Percentiles rank a stretch among this genome's conserved stretches.
phyloP scores from a whole-genome alignment of 2,888 invertebrate species.

The Synergus japonicus region DNA sequence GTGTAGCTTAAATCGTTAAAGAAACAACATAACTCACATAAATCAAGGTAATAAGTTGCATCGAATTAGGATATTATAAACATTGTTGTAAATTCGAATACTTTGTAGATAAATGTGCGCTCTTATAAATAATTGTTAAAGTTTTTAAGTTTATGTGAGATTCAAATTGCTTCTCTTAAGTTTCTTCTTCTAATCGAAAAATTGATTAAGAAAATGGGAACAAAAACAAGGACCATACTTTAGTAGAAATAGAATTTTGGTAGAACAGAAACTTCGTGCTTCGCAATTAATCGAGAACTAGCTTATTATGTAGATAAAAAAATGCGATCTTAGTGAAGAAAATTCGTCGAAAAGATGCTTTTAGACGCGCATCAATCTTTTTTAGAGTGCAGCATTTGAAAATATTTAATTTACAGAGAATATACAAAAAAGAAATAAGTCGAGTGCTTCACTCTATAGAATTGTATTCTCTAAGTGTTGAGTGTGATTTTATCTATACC shows the following conservation, averaged over 20 bases:
- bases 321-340: constrained; percentile 12
- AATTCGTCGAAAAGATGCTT: constrained; percentile 4
- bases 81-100: background rate
- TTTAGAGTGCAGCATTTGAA: background rate
- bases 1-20: background rate
- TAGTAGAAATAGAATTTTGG: background rate
- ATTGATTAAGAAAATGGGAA: constrained; percentile 5
- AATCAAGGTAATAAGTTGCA: background rate
- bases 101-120: background rate
- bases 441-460: background rate
- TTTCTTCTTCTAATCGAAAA: background rate
- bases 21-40: background rate
- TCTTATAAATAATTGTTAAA: too few species aligned
- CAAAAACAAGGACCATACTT: background rate
- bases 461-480: background rate
- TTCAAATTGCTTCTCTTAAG: too few species aligned
- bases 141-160: too few species aligned
- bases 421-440: background rate
- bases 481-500: background rate
- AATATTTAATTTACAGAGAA: background rate
- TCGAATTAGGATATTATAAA: background rate
- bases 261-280: constrained; percentile 3
- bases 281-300: constrained; percentile 14
- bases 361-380: background rate
- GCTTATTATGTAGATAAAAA: background rate